phyloP scores from a whole-genome alignment of 92 coral and sea anemone species.

The Isaurus tuberculatus region DNA sequence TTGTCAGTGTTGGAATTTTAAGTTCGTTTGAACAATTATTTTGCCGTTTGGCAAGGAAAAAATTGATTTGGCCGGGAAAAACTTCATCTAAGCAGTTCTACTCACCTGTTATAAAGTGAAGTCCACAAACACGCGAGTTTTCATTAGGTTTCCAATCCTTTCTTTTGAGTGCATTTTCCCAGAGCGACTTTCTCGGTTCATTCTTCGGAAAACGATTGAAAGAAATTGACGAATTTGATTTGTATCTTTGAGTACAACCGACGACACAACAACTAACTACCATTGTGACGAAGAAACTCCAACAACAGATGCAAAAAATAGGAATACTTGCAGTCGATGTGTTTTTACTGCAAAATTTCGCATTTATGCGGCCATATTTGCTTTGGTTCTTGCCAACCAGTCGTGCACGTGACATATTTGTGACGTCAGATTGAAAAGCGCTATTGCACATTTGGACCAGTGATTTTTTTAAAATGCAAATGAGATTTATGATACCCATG shows the following conservation, averaged over 20 bases:
- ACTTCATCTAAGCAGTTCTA: background rate
- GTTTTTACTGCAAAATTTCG: conserved; percentile 13
- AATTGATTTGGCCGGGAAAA: conserved; percentile 13
- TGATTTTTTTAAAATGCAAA: too few species aligned
- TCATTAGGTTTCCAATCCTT: background rate
- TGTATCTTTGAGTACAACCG: background rate
- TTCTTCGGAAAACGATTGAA: background rate
- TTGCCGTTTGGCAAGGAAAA: conserved; percentile 12
- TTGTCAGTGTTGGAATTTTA: conserved; percentile 5
- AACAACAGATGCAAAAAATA: background rate
- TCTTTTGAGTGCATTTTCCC: conserved; percentile 1
- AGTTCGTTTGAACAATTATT: conserved; percentile 9
- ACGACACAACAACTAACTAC: conserved; percentile 21
- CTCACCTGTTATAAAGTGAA: conserved; percentile 24
- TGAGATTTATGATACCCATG: too few species aligned
- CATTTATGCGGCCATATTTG: conserved; percentile 19
- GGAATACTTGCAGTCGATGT: background rate
- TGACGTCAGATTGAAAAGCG: conserved; percentile 23
- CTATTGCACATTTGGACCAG: too few species aligned
- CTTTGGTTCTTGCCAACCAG: conserved; percentile 23
- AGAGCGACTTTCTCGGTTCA: background rate
- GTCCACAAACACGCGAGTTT: conserved; percentile 14
- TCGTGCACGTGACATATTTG: conserved; percentile 15
- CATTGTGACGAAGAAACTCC: conserved; percentile 21
- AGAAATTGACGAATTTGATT: background rate